These are phyloP conservation scores for Oophaga pumilio DNA, from an alignment of 2,113 vertebrate genomes.

Conservation along the genomic window DNA sequence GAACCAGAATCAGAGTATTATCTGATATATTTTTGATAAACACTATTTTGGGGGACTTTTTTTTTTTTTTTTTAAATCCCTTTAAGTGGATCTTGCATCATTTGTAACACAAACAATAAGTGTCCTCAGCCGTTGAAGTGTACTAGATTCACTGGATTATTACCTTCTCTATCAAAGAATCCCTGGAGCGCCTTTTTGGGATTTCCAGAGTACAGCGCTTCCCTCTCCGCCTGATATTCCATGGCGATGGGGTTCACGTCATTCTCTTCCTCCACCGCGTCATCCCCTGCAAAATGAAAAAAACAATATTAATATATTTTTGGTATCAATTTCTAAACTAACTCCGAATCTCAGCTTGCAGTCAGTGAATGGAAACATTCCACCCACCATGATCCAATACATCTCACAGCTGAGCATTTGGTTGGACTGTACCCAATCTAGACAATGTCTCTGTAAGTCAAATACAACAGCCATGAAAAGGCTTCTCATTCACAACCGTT, in stretches of 20 bases:
- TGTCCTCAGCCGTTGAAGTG: too few species aligned
- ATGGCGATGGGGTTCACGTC: slow-evolving; percentile 96
- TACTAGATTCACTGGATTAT: background rate
- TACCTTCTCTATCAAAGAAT: slow-evolving; percentile 97
- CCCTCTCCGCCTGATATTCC: slow-evolving; percentile 93
- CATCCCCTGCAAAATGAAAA: slow-evolving; percentile 77
- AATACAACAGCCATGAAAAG: too few species aligned
- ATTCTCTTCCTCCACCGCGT: slow-evolving; percentile 89
- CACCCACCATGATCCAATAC: background rate
- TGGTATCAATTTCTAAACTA: too few species aligned
- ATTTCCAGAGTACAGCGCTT: slow-evolving; percentile 94
- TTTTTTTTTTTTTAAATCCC: too few species aligned
- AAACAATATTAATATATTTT: background rate
- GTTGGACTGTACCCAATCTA: background rate
- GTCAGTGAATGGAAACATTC: background rate
- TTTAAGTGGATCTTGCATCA: too few species aligned
- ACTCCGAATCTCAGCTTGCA: background rate
- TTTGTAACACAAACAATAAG: too few species aligned
- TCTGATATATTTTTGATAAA: too few species aligned
- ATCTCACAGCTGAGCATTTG: background rate
- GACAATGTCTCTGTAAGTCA: background rate
- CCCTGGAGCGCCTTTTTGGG: slow-evolving; percentile 96
- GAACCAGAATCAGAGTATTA: too few species aligned
- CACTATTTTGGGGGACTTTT: too few species aligned
- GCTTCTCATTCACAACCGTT: too few species aligned